Percentiles rank a stretch among this genome's conserved stretches.
phyloP scores from a whole-genome alignment of 2,113 vertebrate species.

The Hippocampus mohnikei region DNA sequence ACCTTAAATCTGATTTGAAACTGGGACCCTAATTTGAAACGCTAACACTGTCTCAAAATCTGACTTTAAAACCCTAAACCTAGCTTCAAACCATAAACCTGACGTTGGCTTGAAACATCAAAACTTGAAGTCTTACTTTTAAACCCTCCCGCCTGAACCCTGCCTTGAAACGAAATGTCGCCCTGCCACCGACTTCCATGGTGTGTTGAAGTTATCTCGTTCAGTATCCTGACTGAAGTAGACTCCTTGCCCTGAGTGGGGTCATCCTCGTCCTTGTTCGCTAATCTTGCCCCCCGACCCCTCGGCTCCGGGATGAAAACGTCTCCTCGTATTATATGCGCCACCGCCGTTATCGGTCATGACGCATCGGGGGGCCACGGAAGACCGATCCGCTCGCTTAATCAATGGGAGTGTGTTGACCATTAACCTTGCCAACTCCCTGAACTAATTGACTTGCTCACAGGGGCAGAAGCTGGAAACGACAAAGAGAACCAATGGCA shows the following conservation, averaged over 20 bases:
- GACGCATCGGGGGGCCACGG: constrained; percentile 66
- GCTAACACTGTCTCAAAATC: too few species aligned
- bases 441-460: constrained; percentile 4
- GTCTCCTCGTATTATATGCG: constrained; percentile 47
- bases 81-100: too few species aligned
- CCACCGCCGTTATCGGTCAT: constrained; percentile 60
- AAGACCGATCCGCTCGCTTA: constrained; percentile 61
- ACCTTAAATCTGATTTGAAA: too few species aligned
- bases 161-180: neutral
- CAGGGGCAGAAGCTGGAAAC: neutral
- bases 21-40: too few species aligned
- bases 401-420: constrained; percentile 51
- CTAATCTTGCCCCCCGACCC: neutral
- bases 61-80: too few species aligned
- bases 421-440: constrained; percentile 33
- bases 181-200: neutral
- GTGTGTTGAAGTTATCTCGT: neutral
- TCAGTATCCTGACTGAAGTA: neutral
- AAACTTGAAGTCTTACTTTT: too few species aligned
- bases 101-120: too few species aligned
- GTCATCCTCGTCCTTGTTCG: neutral
- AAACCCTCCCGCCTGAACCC: neutral
- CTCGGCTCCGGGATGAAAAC: neutral
- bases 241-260: neutral
- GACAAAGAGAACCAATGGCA: neutral